A percentile compares a stretch with the other conserved stretches of the same genome.
phyloP scores from a whole-genome alignment of 2,113 vertebrate species.

The Conger conger region DNA sequence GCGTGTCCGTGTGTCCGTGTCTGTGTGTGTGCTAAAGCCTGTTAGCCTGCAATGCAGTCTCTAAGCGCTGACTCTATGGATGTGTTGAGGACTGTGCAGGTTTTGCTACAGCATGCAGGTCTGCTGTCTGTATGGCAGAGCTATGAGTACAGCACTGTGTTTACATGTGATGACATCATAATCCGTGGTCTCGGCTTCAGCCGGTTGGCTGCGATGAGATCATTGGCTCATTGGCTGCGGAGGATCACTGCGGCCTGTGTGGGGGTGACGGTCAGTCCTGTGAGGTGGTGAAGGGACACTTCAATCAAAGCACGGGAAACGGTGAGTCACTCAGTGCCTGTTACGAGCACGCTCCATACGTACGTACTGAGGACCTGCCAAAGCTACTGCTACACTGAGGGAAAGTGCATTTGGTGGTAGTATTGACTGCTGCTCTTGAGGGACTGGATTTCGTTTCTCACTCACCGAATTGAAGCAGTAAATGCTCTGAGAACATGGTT shows the following conservation, averaged over 20 bases:
- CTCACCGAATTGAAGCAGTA: neutral
- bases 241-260: slow-evolving; percentile 92
- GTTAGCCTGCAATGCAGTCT: neutral
- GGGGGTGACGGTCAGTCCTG: slow-evolving; percentile 90
- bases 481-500: neutral
- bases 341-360: neutral
- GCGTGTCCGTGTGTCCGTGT: too few species aligned
- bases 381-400: too few species aligned
- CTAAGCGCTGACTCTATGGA: neutral
- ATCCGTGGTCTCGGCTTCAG: slow-evolving; percentile 60
- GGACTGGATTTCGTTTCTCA: too few species aligned
- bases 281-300: slow-evolving; percentile 91
- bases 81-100: too few species aligned
- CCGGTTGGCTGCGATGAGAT: slow-evolving; percentile 93
- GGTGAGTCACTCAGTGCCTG: slow-evolving; percentile 69
- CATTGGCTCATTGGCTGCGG: slow-evolving; percentile 89
- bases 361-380: too few species aligned
- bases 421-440: neutral
- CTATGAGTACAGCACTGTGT: neutral
- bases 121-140: neutral
- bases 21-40: neutral
- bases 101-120: neutral
- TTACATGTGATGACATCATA: neutral
- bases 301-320: slow-evolving; percentile 90
- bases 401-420: neutral